Base-by-base conservation (phyloP, 2,888 invertebrate species). In the Lingula anatina region DNA sequence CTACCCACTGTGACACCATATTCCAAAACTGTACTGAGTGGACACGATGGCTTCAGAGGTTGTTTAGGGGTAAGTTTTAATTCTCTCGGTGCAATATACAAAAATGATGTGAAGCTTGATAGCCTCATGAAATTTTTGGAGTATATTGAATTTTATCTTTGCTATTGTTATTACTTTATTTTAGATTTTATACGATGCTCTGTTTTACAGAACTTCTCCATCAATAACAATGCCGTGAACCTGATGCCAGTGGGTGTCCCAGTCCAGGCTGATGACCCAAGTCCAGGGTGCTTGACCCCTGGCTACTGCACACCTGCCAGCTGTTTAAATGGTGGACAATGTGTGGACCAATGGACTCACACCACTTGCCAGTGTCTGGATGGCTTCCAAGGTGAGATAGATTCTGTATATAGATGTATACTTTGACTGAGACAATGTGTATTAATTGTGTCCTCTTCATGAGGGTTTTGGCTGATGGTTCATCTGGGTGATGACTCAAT, bases 291-390 rank as follows among this genome's bases (percentile, higher is more conserved):
- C 51, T 87, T 87, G 73, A 85, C 88, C 47, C 89, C 94, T 66
- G 90, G 91, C 75, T 87, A 90, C 72, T 96, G 95, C 69, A 90
- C 90, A 72, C 88, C 89, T 44, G 84, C 46, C 37, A 46, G 53
- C 25, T 74, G 74, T 56, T 45, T 51, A 21, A 66, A 71, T 58
- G 64, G 65, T 9, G 75, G 70, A n/a, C 55, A 45, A 12, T 73
- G 73, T 49, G 46, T 59, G n/a, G 71, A 73, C 44, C 44, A 55
- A 27, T 71, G 73, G 71, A 61, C 55, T 23, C 52, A 48, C 44
- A 64, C 58, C 44, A 41, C 44, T 9, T 72, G 72, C 51, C 21
- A 53, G 2, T 71, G 71, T 50, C 40, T 41, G 2, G 54, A 58
- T 18, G 70, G 67, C 20, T 70, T 57, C 50, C 49, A 51, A 3